Percentiles rank a stretch among this genome's conserved stretches.
Conservation (phyloP, 2,888 invertebrate species). For the Meghimatium bilineatum region DNA sequence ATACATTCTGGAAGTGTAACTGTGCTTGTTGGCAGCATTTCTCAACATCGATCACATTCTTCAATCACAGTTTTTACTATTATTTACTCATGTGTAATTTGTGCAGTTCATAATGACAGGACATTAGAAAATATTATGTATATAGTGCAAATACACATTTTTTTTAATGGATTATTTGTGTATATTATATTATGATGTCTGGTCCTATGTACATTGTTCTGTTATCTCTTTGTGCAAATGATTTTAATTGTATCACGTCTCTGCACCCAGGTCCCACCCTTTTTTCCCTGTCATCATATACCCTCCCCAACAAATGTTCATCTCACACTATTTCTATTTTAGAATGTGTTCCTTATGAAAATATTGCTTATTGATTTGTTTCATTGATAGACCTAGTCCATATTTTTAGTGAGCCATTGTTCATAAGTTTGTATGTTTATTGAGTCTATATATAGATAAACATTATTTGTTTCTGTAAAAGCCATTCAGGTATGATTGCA, state of each 20-base stretch:
- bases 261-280: not conserved
- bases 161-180: not conserved
- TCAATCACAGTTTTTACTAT: not conserved
- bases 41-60: slow-evolving; percentile 9
- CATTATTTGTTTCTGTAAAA: not conserved
- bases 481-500: not conserved
- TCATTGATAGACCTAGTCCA: slow-evolving; percentile 13
- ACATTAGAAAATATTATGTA: slow-evolving; percentile 21
- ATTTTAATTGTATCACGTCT: not conserved
- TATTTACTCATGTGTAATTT: not conserved
- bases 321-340: slow-evolving; percentile 2
- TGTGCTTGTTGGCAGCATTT: too few species aligned
- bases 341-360: slow-evolving; percentile 15
- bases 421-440: not conserved
- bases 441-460: not conserved
- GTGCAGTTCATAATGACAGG: slow-evolving; percentile 8
- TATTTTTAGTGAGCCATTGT: slow-evolving; percentile 7
- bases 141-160: slow-evolving; percentile 5
- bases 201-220: not conserved
- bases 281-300: too few species aligned
- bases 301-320: slow-evolving; percentile 3
- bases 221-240: not conserved
- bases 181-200: not conserved
- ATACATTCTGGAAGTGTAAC: too few species aligned
- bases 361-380: not conserved